phyloP scores from a whole-genome alignment of 1,140 invertebrate species.

The Protaetia brevitarsis region DNA sequence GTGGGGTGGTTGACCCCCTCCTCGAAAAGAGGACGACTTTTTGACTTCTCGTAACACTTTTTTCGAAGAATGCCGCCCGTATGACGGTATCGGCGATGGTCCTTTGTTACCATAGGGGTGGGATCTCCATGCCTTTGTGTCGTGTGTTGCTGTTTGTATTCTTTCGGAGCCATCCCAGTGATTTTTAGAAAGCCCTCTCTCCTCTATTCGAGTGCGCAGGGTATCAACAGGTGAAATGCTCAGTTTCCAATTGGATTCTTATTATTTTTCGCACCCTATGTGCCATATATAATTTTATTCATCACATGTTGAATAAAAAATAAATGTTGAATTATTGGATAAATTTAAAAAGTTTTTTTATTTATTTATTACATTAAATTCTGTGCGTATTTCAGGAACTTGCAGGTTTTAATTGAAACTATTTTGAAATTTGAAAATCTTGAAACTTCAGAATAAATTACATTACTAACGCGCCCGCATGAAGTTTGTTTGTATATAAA shows the following conservation, averaged over 20 bases:
- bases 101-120: conserved; percentile 33
- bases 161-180: not conserved
- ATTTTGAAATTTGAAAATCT: too few relatives aligned
- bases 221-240: conserved; percentile 28
- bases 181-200: conserved; percentile 13
- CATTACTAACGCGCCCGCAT: too few relatives aligned
- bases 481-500: too few relatives aligned
- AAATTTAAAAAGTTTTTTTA: too few relatives aligned
- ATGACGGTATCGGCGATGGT: conserved; percentile 26
- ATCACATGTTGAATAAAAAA: too few relatives aligned
- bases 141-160: conserved; percentile 14
- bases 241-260: conserved; percentile 26
- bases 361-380: too few relatives aligned
- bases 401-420: too few relatives aligned
- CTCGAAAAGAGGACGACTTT: conserved; percentile 48
- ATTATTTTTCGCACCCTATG: conserved; percentile 13
- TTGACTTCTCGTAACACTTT: conserved; percentile 48
- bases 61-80: conserved; percentile 40
- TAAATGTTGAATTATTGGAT: too few relatives aligned
- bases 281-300: too few relatives aligned
- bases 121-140: conserved; percentile 19
- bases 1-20: conserved; percentile 49
- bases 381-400: too few relatives aligned
- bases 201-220: not conserved
- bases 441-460: too few relatives aligned